A percentile compares a stretch with the other conserved stretches of the same genome.
These are phyloP conservation scores for Drosophila subpulchrella DNA, from an alignment of 1,140 invertebrate genomes.

Conservation along the genomic window DNA sequence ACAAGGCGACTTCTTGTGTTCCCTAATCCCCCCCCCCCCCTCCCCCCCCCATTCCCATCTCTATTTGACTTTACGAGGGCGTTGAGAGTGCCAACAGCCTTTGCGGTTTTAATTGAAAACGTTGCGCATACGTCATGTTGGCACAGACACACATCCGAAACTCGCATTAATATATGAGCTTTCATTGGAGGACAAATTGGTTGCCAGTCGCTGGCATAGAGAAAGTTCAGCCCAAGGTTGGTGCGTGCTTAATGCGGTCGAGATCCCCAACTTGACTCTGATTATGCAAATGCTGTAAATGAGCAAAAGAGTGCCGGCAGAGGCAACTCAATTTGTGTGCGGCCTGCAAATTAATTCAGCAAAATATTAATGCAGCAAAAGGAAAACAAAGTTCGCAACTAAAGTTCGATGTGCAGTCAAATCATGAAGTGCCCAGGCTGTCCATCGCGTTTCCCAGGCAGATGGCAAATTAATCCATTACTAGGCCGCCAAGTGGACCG, in stretches of 20 bases:
- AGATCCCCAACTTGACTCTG: constrained; percentile 34
- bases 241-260: constrained; percentile 54
- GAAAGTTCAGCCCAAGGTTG: constrained; percentile 56
- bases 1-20: not conserved
- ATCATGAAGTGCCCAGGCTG: constrained; percentile 7
- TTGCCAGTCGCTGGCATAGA: constrained; percentile 45
- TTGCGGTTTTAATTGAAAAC: constrained; percentile 76
- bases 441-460: constrained; percentile 16
- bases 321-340: constrained; percentile 39
- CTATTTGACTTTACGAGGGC: constrained; percentile 42
- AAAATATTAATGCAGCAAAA: constrained; percentile 22
- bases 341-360: constrained; percentile 38
- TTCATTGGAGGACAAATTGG: constrained; percentile 56
- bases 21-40: not conserved
- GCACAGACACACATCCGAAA: constrained; percentile 19
- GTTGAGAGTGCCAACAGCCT: constrained; percentile 53
- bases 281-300: constrained; percentile 66
- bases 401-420: constrained; percentile 20
- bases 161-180: constrained; percentile 19
- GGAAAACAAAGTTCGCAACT: constrained; percentile 21
- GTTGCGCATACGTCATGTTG: constrained; percentile 72
- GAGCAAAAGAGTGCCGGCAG: constrained; percentile 30
- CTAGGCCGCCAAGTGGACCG: constrained; percentile 50
- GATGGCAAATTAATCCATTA: constrained; percentile 63
- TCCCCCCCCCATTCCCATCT: not conserved